Evolutionary conservation across 1,140 invertebrate species (phyloP).

Genomic region (Aporrectodea caliginosa): DNA sequence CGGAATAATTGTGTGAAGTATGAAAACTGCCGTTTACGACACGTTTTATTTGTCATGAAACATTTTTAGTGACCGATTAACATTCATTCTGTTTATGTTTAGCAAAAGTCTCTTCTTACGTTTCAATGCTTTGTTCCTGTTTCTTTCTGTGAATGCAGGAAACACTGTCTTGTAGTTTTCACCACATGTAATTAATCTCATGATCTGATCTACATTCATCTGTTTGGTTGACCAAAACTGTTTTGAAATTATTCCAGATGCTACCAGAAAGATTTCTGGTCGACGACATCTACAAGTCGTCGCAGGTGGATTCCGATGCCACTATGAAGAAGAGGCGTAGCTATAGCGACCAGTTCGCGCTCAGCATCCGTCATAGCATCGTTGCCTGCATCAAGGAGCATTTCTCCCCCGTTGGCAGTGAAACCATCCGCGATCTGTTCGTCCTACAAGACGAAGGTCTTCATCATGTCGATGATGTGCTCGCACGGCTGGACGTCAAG

Average conservation of each 20-base stretch:
- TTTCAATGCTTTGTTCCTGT: too few species aligned
- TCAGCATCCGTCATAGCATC: conserved; percentile 25
- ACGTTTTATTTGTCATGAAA: too few species aligned
- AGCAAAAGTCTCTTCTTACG: too few species aligned
- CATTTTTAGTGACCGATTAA: too few species aligned
- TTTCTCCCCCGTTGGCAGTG: conserved; percentile 23
- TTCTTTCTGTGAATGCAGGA: too few species aligned
- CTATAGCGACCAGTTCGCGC: conserved; percentile 27
- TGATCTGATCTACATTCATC: too few species aligned
- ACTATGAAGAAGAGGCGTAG: conserved; percentile 26
- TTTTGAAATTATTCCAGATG: conserved; percentile 25
- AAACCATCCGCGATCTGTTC: conserved; percentile 28
- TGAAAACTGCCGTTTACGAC: too few species aligned
- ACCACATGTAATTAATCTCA: too few species aligned
- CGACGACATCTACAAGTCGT: conserved; percentile 18
- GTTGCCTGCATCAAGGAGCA: conserved; percentile 26
- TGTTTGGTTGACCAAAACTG: too few species aligned
- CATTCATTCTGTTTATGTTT: too few species aligned
- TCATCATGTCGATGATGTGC: not conserved
- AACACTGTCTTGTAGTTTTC: too few species aligned
- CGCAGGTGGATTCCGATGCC: conserved; percentile 1
- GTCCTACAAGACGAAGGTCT: conserved; percentile 23
- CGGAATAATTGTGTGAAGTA: too few species aligned
- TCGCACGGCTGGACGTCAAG: conserved; percentile 21
- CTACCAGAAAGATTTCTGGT: conserved; percentile 14